phyloP scores from a whole-genome alignment of 2,113 vertebrate genomes.

The Hoplias malabaricus region DNA sequence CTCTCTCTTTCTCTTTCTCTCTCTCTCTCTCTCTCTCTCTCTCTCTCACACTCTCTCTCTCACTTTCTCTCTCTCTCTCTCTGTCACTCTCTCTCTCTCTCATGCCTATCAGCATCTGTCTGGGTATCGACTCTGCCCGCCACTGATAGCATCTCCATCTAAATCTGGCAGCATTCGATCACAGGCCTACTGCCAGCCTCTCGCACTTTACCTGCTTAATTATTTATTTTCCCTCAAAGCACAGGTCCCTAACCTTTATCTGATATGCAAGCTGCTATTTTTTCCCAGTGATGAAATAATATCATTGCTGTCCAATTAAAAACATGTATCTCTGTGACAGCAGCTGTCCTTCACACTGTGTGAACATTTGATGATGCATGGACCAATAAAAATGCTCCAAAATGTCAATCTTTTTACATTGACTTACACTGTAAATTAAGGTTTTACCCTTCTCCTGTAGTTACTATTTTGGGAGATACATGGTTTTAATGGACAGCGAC shows the following conservation, averaged over 20 bases:
- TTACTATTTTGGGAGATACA: too few species aligned
- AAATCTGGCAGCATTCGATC: slow-evolving; percentile 57
- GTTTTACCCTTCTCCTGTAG: too few species aligned
- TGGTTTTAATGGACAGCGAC: too few species aligned
- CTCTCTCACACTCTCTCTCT: not conserved
- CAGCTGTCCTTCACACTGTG: too few species aligned
- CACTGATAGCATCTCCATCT: slow-evolving; percentile 62
- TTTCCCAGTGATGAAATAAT: not conserved
- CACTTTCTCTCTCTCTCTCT: not conserved
- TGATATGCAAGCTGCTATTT: not conserved
- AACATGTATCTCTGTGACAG: too few species aligned
- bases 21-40: not conserved
- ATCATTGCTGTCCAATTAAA: too few species aligned
- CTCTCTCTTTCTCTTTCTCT: slow-evolving; percentile 28
- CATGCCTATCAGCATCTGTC: slow-evolving; percentile 52
- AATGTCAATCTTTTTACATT: too few species aligned
- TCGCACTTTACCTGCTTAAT: not conserved
- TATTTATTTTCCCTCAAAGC: slow-evolving; percentile 17
- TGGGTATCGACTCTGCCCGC: slow-evolving; percentile 58
- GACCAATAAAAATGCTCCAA: too few species aligned
- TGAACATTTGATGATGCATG: too few species aligned
- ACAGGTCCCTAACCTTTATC: not conserved
- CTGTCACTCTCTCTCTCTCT: slow-evolving; percentile 29
- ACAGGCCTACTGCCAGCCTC: slow-evolving; percentile 23
- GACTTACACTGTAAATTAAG: too few species aligned